Conservation (phyloP, 1,140 invertebrate genomes). For the Antheraea mylitta region DNA sequence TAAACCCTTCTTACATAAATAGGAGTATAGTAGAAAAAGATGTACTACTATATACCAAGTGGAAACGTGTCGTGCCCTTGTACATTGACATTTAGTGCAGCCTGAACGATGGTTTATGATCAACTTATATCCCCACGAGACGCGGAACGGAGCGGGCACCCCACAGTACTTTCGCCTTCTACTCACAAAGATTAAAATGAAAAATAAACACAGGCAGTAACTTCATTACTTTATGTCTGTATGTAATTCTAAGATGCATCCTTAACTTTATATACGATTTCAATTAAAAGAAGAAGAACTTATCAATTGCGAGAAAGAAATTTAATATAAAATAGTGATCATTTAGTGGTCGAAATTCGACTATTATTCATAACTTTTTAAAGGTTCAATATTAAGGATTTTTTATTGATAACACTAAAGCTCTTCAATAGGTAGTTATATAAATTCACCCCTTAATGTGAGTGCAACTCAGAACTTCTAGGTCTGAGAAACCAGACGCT, state of each 20-base stretch:
- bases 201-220: conserved; percentile 4
- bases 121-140: conserved; percentile 26
- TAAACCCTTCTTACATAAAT: too few species aligned
- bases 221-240: not conserved
- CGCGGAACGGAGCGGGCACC: not conserved
- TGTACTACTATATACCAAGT: not conserved
- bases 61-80: conserved; percentile 44
- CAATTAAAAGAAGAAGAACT: not conserved
- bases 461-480: too few species aligned
- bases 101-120: conserved; percentile 61
- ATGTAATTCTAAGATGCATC: not conserved
- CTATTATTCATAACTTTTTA: too few species aligned
- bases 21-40: not conserved
- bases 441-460: too few species aligned
- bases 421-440: too few species aligned
- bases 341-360: too few species aligned
- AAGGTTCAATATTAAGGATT: too few species aligned
- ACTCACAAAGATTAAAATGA: conserved; percentile 15
- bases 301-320: too few species aligned
- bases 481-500: too few species aligned
- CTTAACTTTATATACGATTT: not conserved
- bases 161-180: conserved; percentile 4
- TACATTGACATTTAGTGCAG: conserved; percentile 68
- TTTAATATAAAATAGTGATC: too few species aligned
- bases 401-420: too few species aligned